Evolutionary conservation across 2,888 invertebrate genomes (phyloP).

Genomic region (Megastigmus dorsalis): DNA sequence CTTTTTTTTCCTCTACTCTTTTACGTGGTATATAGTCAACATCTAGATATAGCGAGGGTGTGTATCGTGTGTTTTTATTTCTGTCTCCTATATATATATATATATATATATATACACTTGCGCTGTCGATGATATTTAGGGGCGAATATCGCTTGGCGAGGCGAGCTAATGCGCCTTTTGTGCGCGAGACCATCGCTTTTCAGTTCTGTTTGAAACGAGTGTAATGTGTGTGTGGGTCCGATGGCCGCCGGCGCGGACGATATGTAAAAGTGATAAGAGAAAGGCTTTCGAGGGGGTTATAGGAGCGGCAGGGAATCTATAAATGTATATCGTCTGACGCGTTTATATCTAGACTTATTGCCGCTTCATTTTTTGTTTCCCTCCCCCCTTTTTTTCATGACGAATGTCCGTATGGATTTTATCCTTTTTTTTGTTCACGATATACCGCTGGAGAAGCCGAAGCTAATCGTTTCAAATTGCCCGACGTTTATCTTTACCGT

Average conservation of each 20-base stretch:
- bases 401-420: no score
- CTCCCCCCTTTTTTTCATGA: no score
- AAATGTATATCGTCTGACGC: conserved; percentile 6
- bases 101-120: not conserved
- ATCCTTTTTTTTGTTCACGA: no score
- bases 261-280: conserved; percentile 26
- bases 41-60: no score
- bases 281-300: conserved; percentile 1
- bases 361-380: not conserved
- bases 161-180: not conserved
- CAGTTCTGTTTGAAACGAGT: not conserved
- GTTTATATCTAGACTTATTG: conserved; percentile 10
- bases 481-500: no score
- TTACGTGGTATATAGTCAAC: no score
- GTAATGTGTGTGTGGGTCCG: not conserved
- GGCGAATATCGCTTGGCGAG: no score
- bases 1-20: not conserved
- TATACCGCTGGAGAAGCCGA: no score
- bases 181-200: not conserved
- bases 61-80: not conserved
- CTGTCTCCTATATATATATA: not conserved
- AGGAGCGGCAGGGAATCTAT: not conserved
- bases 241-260: not conserved
- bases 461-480: no score
- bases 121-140: not conserved